Conservation (phyloP, 1,140 invertebrate species). For the Melanaphis sacchari region DNA sequence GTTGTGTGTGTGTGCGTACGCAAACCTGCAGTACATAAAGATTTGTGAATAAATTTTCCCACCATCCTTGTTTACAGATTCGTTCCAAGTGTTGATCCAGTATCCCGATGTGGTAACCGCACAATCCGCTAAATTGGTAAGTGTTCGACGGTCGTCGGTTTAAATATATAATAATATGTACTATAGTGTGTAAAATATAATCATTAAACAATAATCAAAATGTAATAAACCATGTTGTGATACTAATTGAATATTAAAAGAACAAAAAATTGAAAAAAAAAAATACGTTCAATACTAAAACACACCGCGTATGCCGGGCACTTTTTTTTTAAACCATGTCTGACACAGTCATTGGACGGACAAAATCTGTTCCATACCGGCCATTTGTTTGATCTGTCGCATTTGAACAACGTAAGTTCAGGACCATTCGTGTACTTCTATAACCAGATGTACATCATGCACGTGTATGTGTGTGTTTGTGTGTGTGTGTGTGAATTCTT, state of each 20-base stretch:
- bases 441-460: no score
- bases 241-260: background rate
- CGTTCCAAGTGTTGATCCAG: constrained; percentile 99
- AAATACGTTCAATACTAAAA: background rate
- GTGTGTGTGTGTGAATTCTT: background rate
- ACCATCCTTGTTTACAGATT: constrained; percentile 76
- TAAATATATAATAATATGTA: background rate
- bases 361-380: constrained; percentile 57
- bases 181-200: background rate
- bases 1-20: background rate
- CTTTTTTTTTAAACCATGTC: constrained; percentile 52
- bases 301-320: background rate
- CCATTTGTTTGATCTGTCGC: constrained; percentile 52
- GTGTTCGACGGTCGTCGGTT: constrained; percentile 62
- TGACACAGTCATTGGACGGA: constrained; percentile 55
- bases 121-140: constrained; percentile 92
- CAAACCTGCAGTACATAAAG: background rate
- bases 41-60: constrained; percentile 39
- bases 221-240: background rate
- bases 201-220: background rate
- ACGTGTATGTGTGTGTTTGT: background rate
- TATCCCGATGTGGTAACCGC: constrained; percentile 95
- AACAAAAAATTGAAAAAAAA: background rate
- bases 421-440: background rate
- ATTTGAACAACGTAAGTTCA: constrained; percentile 57